A percentile compares a stretch with the other conserved stretches of the same genome.
phyloP scores from a whole-genome alignment of 2,888 invertebrate genomes.

The Harpagoxenus sublaevis region DNA sequence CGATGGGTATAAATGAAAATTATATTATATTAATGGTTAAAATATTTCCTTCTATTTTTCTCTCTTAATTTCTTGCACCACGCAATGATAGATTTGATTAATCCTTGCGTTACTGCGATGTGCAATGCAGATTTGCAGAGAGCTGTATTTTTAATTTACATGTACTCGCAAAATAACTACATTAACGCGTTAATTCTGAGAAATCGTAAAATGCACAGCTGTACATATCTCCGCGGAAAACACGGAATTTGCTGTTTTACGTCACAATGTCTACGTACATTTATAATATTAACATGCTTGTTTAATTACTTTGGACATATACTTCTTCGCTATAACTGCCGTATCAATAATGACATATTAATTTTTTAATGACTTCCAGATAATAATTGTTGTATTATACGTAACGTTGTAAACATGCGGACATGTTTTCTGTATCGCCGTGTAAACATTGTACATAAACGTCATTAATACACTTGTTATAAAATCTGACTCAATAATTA shows the following conservation, averaged over 20 bases:
- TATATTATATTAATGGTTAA: neutral
- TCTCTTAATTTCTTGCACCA: neutral
- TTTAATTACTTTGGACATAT: conserved; percentile 31
- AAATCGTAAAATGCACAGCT: conserved; percentile 24
- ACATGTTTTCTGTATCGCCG: conserved; percentile 73
- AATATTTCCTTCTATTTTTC: neutral
- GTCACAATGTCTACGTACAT: conserved; percentile 66
- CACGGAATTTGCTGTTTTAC: conserved; percentile 29
- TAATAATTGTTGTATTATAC: conserved; percentile 74
- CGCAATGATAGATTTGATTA: neutral
- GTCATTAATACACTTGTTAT: conserved; percentile 76
- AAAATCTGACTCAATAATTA: conserved; percentile 53
- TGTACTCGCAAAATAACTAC: conserved; percentile 33
- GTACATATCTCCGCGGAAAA: conserved; percentile 40
- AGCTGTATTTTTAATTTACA: conserved; percentile 37
- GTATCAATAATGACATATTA: conserved; percentile 61
- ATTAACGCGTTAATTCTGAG: conserved; percentile 12
- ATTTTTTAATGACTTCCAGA: conserved; percentile 55
- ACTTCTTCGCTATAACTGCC: conserved; percentile 53
- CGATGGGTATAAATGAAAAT: conserved; percentile 15
- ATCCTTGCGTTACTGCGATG: neutral
- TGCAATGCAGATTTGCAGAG: conserved; percentile 23
- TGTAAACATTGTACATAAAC: conserved; percentile 83
- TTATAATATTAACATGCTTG: conserved; percentile 56
- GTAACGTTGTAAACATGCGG: conserved; percentile 60